Evolutionary conservation across 2,797 vertebrate species (phyloP).

Genomic region (Harpagifer antarcticus): DNA sequence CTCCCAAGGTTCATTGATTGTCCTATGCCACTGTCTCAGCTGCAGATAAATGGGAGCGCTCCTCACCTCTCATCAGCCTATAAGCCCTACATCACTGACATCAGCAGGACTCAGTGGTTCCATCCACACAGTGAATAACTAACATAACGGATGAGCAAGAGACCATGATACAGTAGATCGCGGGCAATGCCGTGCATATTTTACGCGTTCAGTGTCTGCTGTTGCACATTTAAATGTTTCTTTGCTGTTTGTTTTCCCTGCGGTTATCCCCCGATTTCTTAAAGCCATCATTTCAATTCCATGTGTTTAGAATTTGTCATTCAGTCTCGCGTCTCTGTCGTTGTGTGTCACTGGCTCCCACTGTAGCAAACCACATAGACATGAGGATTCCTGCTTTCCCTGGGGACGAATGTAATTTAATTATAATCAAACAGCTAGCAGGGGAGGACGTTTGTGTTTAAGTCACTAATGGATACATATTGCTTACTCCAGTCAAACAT

Average conservation of each 20-base stretch:
- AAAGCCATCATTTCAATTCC: conserved; percentile 77
- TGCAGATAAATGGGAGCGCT: conserved; percentile 43
- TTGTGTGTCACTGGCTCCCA: conserved; percentile 74
- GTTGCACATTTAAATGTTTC: conserved; percentile 46
- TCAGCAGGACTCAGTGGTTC: conserved; percentile 40
- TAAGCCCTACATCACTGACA: conserved; percentile 41
- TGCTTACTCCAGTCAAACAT: conserved; percentile 77
- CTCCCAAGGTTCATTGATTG: conserved; percentile 51
- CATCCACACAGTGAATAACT: conserved; percentile 36
- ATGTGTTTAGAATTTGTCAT: conserved; percentile 81
- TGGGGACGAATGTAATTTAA: conserved; percentile 87
- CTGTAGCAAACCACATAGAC: conserved; percentile 70
- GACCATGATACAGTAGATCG: conserved; percentile 30
- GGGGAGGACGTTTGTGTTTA: conserved; percentile 85
- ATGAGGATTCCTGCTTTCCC: conserved; percentile 79
- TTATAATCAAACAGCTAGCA: conserved; percentile 90
- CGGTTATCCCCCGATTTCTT: conserved; percentile 59
- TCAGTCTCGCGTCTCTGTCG: conserved; percentile 57
- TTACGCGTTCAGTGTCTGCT: conserved; percentile 31
- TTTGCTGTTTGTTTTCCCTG: conserved; percentile 72
- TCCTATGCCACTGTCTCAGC: conserved; percentile 46
- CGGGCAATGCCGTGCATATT: conserved; percentile 25
- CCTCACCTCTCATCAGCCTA: conserved; percentile 39
- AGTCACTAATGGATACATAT: conserved; percentile 85
- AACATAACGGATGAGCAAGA: conserved; percentile 39